Evolutionary conservation across 30 jellyfish, hydroid and myxozoan species (phyloP), one percentile per base, ranked within the genome.

Genomic region (Cassiopea andromeda): DNA sequence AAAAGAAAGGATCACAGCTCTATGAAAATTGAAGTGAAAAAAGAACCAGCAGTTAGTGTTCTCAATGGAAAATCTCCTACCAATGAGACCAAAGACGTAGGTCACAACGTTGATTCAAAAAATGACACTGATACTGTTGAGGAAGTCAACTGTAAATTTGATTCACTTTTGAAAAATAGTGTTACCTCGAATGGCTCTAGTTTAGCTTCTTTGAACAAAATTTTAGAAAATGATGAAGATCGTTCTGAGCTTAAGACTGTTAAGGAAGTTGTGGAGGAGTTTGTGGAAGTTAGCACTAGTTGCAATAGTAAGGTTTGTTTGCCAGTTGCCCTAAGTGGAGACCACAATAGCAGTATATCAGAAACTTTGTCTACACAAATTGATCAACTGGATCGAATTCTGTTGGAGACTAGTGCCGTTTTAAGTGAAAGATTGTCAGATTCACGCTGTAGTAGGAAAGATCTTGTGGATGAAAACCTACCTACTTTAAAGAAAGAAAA

Each of bases 391-490:
- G 94, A 87, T 78, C 78, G 75, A 14, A 69, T 87, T 1, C 49
- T 87, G 3, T 45, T 76, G 50, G 90, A 87, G 81, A 87, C 90
- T 2, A 69, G 93, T 70, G 0, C 90, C 2, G 94, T 77, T 69
- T 60, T 70, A 49, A 69, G 81, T 19, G 90, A 73, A 48, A 2
- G 57, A 43, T 19, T 70, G 14, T 18, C 79, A 48, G 75, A 48
- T 18, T 60, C 83, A 46, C 8, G 60, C 9, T 5, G 64, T 12
- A 61, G 73, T 19, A 14, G 7, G 3, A 60, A 49, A 2, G 60
- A 6, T 58, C n/a, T 78, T 54, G 59, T 61, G 73, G 73, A 61
- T 1, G 4, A 61, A 2, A 27, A 1, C 14, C 10, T 17, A 2
- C 27, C 10, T 1, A 4, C 7, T 13, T 6, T 61, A 61, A 27